phyloP scores from a whole-genome alignment of 1,140 invertebrate genomes.

The Aphaenogaster rudis region DNA sequence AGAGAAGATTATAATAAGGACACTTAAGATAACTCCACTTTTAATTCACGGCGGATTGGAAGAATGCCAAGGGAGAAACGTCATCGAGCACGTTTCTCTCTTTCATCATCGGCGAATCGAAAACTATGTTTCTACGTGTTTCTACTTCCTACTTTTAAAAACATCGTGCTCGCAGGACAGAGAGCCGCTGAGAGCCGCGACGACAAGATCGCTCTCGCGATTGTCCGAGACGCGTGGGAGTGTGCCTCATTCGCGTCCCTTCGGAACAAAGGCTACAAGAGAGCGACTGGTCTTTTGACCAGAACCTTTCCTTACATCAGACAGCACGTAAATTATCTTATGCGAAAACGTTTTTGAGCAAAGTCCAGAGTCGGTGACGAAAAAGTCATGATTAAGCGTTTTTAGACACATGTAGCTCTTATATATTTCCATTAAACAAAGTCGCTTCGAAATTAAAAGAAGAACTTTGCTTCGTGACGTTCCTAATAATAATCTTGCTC shows the following conservation, averaged over 20 bases:
- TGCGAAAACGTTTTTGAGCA: neutral
- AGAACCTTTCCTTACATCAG: neutral
- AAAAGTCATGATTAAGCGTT: neutral
- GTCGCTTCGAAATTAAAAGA: neutral
- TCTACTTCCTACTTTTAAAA: conserved; percentile 38
- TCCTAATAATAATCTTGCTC: neutral
- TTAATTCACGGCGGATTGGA: conserved; percentile 1
- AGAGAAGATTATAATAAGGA: neutral
- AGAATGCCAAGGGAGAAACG: neutral
- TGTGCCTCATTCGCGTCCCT: conserved; percentile 23
- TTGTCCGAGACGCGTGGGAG: conserved; percentile 51
- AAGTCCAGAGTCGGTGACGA: neutral
- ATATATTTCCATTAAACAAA: neutral
- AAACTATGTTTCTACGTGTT: neutral
- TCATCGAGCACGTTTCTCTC: conserved; percentile 28
- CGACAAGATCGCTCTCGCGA: conserved; percentile 43
- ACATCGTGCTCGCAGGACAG: conserved; percentile 10
- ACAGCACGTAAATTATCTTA: neutral
- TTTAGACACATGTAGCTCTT: neutral
- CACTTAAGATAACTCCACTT: conserved; percentile 7
- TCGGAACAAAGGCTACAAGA: conserved; percentile 28
- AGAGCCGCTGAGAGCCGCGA: conserved; percentile 1
- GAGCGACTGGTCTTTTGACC: conserved; percentile 14
- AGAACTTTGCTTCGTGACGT: neutral
- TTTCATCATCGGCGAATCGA: conserved; percentile 20